Evolutionary conservation across 1,140 invertebrate species (phyloP), one percentile per base, ranked within the genome.

Genomic region (Drosophila repleta): DNA sequence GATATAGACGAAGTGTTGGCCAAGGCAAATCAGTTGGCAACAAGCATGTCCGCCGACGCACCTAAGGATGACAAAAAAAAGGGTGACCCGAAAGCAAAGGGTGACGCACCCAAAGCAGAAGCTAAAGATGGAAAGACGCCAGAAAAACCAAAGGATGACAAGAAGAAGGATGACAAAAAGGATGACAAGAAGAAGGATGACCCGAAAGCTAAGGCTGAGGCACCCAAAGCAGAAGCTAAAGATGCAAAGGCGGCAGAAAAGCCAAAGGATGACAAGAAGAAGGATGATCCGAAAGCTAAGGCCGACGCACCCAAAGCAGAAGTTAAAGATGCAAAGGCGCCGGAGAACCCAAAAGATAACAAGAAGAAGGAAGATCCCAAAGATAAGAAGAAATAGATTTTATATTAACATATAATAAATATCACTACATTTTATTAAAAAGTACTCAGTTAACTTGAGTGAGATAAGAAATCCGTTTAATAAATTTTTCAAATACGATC

Each of bases 1-100:
- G 94, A 94, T 55, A 95, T 96, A 64, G 95, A 96, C 74, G 96
- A 97, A 80, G 96, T 96, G 0, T 90, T 94, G 49, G 93, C 93
- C 41, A 97, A 97, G 92, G 95, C 96, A 13, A 95, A 95, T 80
- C 93, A 94, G 66, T 90, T 96, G 39, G 95, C 95, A 6, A 91
- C 93, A 11, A 26, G 13, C 15, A 72, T 90, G 76, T 39, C 53
- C 26, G 13, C 48, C 1, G 78, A 68, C 3, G 49, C 17, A 0
- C 39, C 46, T 8, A 29, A 48, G n/a, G 53, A 35, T 18, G 45
- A 53, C 13, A 70, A 63, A 10, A 55, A 55, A 20, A 60, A 72
- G 29, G 20, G 39, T 10, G 4, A 21, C 17, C 51, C 52, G 11
- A 41, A 63, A 43, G 51, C 32, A n/a, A 39, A 51, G n/a, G 17